These are phyloP conservation scores for Caligus rogercresseyi DNA, from an alignment of 1,140 invertebrate genomes.

Conservation along the genomic window DNA sequence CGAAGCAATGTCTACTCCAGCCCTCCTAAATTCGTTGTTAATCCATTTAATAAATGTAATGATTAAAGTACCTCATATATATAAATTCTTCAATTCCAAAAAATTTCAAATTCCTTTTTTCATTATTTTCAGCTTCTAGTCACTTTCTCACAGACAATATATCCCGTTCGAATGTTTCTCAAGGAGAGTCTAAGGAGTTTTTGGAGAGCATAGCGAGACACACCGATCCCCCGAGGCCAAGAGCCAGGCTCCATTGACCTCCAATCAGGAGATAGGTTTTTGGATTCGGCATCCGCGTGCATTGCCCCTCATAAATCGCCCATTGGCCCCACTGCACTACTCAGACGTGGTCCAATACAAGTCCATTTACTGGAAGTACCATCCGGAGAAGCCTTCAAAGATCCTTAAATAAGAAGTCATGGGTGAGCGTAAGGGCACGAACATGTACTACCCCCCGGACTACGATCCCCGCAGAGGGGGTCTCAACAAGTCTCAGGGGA, in stretches of 20 bases:
- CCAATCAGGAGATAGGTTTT: slow-evolving; percentile 8
- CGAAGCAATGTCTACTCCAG: neutral
- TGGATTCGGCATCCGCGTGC: neutral
- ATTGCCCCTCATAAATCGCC: neutral
- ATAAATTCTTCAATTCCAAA: neutral
- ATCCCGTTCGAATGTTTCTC: neutral
- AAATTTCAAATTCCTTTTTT: neutral
- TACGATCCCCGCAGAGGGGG: slow-evolving; percentile 84
- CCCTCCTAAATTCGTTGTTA: neutral
- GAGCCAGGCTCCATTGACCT: neutral
- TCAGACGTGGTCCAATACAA: neutral
- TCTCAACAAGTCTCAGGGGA: slow-evolving; percentile 76
- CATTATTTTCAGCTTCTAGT: neutral
- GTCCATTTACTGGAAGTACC: slow-evolving; percentile 6
- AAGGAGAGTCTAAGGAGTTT: neutral
- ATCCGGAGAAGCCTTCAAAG: neutral
- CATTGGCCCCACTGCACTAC: neutral
- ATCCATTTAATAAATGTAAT: slow-evolving; percentile 1
- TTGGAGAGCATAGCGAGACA: neutral
- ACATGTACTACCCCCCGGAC: slow-evolving; percentile 96
- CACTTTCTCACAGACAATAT: neutral
- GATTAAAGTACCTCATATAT: neutral
- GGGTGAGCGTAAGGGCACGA: slow-evolving; percentile 96
- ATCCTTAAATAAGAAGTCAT: neutral
- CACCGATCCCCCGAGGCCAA: neutral